Conservation (phyloP, 2,113 vertebrate species). For the Oreochromis tanganicae region DNA sequence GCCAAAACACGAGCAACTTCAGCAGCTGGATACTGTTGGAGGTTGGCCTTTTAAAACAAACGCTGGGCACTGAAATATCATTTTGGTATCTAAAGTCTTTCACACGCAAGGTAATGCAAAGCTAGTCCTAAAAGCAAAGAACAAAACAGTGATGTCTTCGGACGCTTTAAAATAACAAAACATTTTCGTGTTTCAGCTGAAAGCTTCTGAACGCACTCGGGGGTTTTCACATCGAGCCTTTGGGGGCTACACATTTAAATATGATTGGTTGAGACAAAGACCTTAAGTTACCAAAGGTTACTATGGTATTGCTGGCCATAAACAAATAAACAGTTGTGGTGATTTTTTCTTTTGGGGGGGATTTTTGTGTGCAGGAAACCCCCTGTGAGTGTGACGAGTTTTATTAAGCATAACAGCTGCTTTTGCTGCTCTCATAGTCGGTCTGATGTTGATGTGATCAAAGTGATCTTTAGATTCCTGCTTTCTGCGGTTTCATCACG, state of each 20-base stretch:
- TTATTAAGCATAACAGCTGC: slow-evolving; percentile 2
- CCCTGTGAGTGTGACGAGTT: background rate
- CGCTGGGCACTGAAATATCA: background rate
- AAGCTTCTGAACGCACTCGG: background rate
- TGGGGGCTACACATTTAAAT: background rate
- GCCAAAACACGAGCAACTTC: background rate
- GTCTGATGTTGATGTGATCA: background rate
- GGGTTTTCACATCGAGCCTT: background rate
- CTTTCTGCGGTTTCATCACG: background rate
- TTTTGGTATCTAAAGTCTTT: background rate
- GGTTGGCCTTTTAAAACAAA: background rate
- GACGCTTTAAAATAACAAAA: background rate
- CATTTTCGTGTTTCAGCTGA: background rate
- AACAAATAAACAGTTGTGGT: background rate
- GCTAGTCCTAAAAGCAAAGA: background rate
- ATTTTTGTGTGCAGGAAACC: background rate
- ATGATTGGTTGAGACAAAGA: background rate
- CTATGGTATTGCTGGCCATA: background rate
- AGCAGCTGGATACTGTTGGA: background rate
- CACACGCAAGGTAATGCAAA: background rate
- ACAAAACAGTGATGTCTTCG: rapidly evolving
- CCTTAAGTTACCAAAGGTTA: background rate
- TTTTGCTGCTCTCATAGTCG: background rate
- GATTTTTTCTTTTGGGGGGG: background rate
- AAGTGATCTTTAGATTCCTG: background rate